These are phyloP conservation scores for Malurus leucopterus DNA, from an alignment of 2,797 vertebrate genomes.

Conservation along the genomic window DNA sequence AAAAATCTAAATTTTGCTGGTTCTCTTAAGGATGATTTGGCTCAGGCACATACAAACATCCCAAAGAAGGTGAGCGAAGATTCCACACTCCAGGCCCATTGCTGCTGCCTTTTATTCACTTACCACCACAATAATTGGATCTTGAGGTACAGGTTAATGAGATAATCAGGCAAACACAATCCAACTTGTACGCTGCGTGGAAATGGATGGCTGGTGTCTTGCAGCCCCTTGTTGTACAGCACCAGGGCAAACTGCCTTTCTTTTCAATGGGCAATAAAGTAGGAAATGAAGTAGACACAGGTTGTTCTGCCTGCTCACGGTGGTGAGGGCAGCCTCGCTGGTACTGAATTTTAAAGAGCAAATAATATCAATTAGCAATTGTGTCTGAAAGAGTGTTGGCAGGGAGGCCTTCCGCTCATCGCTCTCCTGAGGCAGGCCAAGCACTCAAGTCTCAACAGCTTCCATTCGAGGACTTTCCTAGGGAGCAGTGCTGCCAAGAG, in stretches of 20 bases:
- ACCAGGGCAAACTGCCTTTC: constrained; percentile 50
- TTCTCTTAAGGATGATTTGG: not conserved
- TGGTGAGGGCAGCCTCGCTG: constrained; percentile 41
- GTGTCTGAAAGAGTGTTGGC: constrained; percentile 25
- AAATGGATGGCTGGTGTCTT: constrained; percentile 69
- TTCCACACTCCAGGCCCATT: not conserved
- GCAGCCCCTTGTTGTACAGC: constrained; percentile 35
- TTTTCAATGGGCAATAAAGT: constrained; percentile 58
- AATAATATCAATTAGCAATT: constrained; percentile 49
- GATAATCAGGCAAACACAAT: constrained; percentile 72
- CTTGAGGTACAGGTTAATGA: constrained; percentile 74
- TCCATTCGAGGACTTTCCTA: not conserved
- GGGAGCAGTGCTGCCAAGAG: not conserved
- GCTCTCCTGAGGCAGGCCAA: constrained; percentile 8
- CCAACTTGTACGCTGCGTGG: constrained; percentile 45
- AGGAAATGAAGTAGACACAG: constrained; percentile 60
- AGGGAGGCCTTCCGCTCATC: not conserved
- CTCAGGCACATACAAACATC: constrained; percentile 8
- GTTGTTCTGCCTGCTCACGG: constrained; percentile 43
- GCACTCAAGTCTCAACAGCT: constrained; percentile 32
- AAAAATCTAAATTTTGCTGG: not conserved
- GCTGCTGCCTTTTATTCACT: constrained; percentile 55
- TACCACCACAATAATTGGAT: constrained; percentile 66
- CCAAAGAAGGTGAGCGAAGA: not conserved
- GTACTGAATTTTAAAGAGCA: constrained; percentile 54